phyloP scores from a whole-genome alignment of 2,113 vertebrate genomes.

The Spea bombifrons region DNA sequence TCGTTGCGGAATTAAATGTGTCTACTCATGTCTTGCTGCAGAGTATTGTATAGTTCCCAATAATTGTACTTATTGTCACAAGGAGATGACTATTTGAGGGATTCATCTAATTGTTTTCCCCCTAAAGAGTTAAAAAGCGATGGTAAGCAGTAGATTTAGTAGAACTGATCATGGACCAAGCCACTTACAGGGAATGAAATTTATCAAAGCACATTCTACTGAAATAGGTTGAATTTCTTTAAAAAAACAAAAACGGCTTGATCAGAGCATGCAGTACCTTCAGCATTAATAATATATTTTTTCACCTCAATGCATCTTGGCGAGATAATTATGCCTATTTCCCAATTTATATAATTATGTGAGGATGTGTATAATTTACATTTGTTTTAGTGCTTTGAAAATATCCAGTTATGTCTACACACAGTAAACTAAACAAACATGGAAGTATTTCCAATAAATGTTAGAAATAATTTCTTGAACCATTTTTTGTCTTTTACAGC shows the following conservation, averaged over 20 bases:
- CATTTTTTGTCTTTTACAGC: constrained; percentile 54
- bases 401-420: constrained; percentile 47
- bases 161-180: no score
- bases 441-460: constrained; percentile 30
- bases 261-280: neutral
- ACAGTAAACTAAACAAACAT: constrained; percentile 44
- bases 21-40: constrained; percentile 22
- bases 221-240: constrained; percentile 14
- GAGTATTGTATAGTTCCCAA: constrained; percentile 23
- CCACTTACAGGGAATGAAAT: no score
- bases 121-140: no score
- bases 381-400: constrained; percentile 45
- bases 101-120: neutral
- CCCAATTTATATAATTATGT: constrained; percentile 53
- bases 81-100: constrained; percentile 19
- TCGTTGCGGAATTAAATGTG: constrained; percentile 13
- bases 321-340: constrained; percentile 55
- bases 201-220: no score
- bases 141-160: no score
- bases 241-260: neutral
- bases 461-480: constrained; percentile 39
- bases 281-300: neutral
- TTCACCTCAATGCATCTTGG: constrained; percentile 36
- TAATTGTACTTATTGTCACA: constrained; percentile 20
- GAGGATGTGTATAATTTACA: constrained; percentile 35